Base-by-base conservation (phyloP, 2,113 vertebrate species). In the Mobula hypostoma region DNA sequence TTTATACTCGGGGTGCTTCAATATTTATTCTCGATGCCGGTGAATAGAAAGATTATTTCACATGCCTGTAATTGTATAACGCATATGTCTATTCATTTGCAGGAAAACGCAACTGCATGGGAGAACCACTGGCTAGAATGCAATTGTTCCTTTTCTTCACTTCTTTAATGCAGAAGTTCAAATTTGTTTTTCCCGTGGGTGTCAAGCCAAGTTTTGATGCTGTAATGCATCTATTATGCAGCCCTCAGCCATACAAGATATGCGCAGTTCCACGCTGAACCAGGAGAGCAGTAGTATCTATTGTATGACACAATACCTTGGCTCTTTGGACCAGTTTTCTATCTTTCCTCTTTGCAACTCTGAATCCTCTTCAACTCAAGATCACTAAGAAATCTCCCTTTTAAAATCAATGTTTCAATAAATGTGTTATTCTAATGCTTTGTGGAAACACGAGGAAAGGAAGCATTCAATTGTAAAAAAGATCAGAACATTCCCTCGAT, bases 61-160 rank as follows among this genome's bases (percentile, higher is more conserved):
- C 74, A 19, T 77, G 74, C 2, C 7, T 29, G 5, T 77, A 29
- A 77, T 77, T 24, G n/a, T 77, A 24, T 77, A 29, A 77, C 29
- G 27, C 19, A 32, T 27, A 77, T 77, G 27, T n/a, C 27, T 77
- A 29, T 77, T 79, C 32, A 12, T 88, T 95, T 94, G 24, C 94
- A 95, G 94, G 95, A 9, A 95, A 94, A 82, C 95, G 95, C 74
- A 68, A 94, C 56, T 95, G 94, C 90, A 90, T 94, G 8, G 95
- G 95, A n/a, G 94, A 95, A 80, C 90, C 92, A 8, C 94, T 95
- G 80, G 95, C 95, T 40, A 94, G 85, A 63, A 94, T 94, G 94
- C 94, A 94, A 48, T 91, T 95, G 24, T 95, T 95, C 56, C 94
- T 95, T 32, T 95, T 95, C 95, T 95, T 95, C 94, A 94, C 92